Evolutionary conservation across 2,888 invertebrate genomes (phyloP).

Genomic region (Acanthoscelides obtectus): DNA sequence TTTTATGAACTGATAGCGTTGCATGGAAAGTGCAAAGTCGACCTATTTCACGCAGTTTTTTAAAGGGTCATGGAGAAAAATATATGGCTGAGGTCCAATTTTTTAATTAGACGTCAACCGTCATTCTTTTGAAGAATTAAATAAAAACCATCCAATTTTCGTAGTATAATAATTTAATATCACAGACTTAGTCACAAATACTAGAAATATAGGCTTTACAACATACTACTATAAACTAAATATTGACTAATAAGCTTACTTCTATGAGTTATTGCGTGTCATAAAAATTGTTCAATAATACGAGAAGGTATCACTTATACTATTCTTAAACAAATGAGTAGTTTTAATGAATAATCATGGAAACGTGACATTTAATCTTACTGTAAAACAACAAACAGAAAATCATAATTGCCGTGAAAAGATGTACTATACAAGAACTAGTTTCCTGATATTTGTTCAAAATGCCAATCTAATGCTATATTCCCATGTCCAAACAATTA

Average conservation of each 20-base stretch:
- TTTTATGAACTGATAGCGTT: too few species aligned
- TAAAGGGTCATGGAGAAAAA: too few species aligned
- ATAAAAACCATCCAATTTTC: neutral
- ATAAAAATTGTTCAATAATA: neutral
- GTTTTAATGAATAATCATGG: neutral
- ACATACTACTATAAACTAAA: neutral
- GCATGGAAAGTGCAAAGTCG: too few species aligned
- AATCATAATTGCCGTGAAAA: neutral
- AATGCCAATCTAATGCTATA: too few species aligned
- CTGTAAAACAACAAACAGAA: neutral
- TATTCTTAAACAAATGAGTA: neutral
- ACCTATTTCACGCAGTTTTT: too few species aligned
- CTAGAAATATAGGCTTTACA: constrained; percentile 26
- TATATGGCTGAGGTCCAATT: too few species aligned
- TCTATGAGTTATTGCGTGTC: neutral
- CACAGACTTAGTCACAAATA: constrained; percentile 44
- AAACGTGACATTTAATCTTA: neutral
- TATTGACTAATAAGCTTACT: neutral
- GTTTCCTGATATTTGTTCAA: neutral
- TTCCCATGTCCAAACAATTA: too few species aligned
- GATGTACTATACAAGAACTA: neutral
- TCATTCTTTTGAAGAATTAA: too few species aligned
- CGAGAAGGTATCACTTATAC: neutral
- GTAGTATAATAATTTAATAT: constrained; percentile 35
- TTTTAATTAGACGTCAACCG: too few species aligned